Evolutionary conservation across 30 jellyfish, hydroid and myxozoan genomes (phyloP).

Genomic region (Nemopilema nomurai): DNA sequence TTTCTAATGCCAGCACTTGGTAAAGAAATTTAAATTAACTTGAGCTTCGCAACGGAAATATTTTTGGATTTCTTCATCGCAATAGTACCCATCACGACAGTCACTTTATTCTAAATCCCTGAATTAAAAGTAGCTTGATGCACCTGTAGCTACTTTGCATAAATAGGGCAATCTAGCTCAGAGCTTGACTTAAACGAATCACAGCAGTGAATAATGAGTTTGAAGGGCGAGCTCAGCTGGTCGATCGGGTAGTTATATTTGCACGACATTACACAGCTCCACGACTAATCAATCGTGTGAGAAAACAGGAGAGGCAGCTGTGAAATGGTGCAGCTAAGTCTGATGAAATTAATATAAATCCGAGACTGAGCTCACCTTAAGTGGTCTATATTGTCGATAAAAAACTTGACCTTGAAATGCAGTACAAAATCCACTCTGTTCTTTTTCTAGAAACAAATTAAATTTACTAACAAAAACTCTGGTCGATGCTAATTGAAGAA

Average conservation of each 20-base stretch:
- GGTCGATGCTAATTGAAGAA: too few species aligned
- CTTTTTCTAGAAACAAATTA: slow-evolving; percentile 50
- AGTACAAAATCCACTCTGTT: slow-evolving; percentile 71
- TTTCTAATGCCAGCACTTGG: too few species aligned
- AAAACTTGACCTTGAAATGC: slow-evolving; percentile 80
- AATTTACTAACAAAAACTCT: background rate
- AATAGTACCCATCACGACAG: too few species aligned
- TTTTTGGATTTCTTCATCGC: too few species aligned
- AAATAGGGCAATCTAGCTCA: background rate
- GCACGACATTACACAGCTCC: background rate
- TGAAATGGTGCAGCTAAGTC: background rate
- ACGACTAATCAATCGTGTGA: background rate
- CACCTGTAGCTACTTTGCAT: too few species aligned
- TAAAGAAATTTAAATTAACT: too few species aligned
- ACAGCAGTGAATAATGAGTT: background rate
- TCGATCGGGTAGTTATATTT: background rate
- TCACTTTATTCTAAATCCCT: too few species aligned
- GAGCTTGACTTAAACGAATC: background rate
- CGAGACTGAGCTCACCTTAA: slow-evolving; percentile 53
- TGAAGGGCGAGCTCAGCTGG: background rate
- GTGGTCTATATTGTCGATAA: slow-evolving; percentile 45
- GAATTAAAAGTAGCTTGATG: too few species aligned
- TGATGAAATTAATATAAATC: background rate
- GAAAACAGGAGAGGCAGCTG: background rate
- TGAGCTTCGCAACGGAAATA: too few species aligned